phyloP scores from a whole-genome alignment of 2,797 vertebrate genomes.

The Glyptemys insculpta region DNA sequence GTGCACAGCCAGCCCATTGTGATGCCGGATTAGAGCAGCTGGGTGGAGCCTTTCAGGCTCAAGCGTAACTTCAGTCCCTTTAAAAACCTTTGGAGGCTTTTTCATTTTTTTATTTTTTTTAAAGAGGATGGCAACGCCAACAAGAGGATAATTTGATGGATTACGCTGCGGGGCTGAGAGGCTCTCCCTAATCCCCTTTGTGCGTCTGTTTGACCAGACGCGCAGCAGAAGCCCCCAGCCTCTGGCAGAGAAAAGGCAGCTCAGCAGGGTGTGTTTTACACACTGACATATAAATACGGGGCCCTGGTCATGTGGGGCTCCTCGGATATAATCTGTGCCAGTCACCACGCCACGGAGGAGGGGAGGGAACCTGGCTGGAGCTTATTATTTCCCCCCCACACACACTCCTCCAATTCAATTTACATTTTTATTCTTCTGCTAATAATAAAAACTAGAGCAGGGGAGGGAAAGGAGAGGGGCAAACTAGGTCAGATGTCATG shows the following conservation, averaged over 20 bases:
- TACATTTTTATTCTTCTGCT: slow-evolving; percentile 71
- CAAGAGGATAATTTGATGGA: slow-evolving; percentile 84
- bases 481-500: not conserved
- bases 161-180: slow-evolving; percentile 80
- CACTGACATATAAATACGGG: slow-evolving; percentile 77
- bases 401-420: slow-evolving; percentile 50
- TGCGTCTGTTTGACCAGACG: slow-evolving; percentile 78
- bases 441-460: not conserved
- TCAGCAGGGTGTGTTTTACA: slow-evolving; percentile 78
- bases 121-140: slow-evolving; percentile 77
- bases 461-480: not conserved
- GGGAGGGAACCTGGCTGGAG: slow-evolving; percentile 65
- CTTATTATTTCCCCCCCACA: not conserved
- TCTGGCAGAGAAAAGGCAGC: slow-evolving; percentile 80
- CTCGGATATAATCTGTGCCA: slow-evolving; percentile 60
- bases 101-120: not conserved
- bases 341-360: not conserved
- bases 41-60: slow-evolving; percentile 75
- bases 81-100: slow-evolving; percentile 63
- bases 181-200: slow-evolving; percentile 86
- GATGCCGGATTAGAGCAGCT: slow-evolving; percentile 54
- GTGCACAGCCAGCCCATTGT: slow-evolving; percentile 71
- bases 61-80: slow-evolving; percentile 76
- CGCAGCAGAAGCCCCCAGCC: slow-evolving; percentile 81
- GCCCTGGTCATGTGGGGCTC: slow-evolving; percentile 61